A percentile compares a stretch with the other conserved stretches of the same genome.
Conservation (phyloP, 1,140 invertebrate species). For the Cataglyphis hispanica region DNA sequence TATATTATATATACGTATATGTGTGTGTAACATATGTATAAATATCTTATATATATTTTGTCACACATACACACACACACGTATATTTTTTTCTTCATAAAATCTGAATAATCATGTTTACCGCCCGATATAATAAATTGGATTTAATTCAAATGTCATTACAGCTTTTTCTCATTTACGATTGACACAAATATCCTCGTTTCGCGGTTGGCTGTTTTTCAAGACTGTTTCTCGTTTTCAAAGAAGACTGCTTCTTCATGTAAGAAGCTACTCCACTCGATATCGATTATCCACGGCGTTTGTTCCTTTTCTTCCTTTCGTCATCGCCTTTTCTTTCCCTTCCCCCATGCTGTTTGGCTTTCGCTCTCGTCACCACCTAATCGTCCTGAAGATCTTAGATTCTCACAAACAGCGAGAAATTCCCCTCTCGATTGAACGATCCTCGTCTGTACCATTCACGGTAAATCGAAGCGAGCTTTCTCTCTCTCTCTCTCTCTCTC, state of each 20-base stretch:
- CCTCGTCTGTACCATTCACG: neutral
- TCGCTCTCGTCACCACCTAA: neutral
- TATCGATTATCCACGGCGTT: constrained; percentile 32
- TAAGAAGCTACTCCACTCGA: constrained; percentile 43
- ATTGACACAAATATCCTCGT: neutral
- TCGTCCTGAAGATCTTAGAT: neutral
- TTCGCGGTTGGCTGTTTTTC: constrained; percentile 19
- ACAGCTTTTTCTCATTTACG: constrained; percentile 2
- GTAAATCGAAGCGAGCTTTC: neutral
- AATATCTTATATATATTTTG: neutral
- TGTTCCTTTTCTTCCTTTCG: constrained; percentile 1
- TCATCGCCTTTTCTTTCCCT: constrained; percentile 25
- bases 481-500: neutral
- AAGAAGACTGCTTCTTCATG: constrained; percentile 34
- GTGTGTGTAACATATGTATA: no score
- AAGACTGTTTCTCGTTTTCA: constrained; percentile 43
- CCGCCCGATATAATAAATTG: neutral
- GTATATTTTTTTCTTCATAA: neutral
- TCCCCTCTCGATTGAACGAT: neutral
- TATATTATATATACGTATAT: no score
- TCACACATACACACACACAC: neutral
- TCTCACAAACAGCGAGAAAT: constrained; percentile 20
- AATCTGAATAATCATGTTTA: neutral
- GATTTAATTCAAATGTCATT: constrained; percentile 15
- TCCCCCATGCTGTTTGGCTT: constrained; percentile 37